Evolutionary conservation across 1,140 invertebrate genomes (phyloP), one percentile per base, ranked within the genome.

Genomic region (Thalassaphorura encarpata): DNA sequence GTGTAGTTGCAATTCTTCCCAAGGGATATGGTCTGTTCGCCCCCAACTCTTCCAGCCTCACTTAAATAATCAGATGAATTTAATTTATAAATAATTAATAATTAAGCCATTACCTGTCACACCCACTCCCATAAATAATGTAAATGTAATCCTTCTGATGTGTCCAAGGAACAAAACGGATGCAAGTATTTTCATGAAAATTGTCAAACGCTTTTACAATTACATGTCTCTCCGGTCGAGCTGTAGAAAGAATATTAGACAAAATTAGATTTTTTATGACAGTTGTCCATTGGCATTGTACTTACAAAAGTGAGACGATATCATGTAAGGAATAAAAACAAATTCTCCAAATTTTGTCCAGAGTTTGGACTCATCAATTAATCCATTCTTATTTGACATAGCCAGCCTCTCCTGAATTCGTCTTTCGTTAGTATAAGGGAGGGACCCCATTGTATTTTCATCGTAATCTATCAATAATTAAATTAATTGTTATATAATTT

Each of bases 1-100:
- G 67, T 47, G 56, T 67, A 71, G 63, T 66, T 68, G 49, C 71
- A 72, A 8, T 67, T 54, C 15, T 67, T 56, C 16, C 69, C 68
- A 19, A 72, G 58, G 1, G 71, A 72, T 23, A 72, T 49, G 18
- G 56, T 56, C 60, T 72, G 71, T 28, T 51, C 56, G 2, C 62
- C 66, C 15, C 67, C 67, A 21, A 58, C 57, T 3, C 69, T 61
- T 1, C 70, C 69, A 31, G 70, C 69, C 21, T 66, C 63, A n/a
- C 69, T n/a, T n/a, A n/a, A n/a, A n/a, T n/a, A n/a, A n/a, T n/a
- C n/a, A n/a, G n/a, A n/a, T n/a, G n/a, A n/a, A n/a, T n/a, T n/a
- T n/a, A n/a, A n/a, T n/a, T n/a, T n/a, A n/a, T n/a, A n/a, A n/a
- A n/a, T n/a, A n/a, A n/a, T n/a, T n/a, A n/a, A n/a, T n/a, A n/a